Base-by-base conservation (phyloP, 2,797 vertebrate species). In the Peromyscus melanophrys region DNA sequence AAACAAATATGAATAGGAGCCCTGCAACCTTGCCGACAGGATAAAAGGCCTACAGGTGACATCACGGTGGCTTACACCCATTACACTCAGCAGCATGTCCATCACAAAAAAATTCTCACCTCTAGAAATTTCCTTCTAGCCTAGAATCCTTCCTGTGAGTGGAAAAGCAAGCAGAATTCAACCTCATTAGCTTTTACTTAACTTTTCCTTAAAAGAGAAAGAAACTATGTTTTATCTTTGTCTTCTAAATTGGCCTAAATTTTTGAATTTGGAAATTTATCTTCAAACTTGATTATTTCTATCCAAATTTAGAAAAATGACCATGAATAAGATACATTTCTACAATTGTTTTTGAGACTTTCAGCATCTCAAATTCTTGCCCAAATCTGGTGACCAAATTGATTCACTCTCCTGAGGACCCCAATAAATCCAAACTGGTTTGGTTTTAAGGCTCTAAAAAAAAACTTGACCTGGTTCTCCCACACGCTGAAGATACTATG, bases 261-360 rank as follows among this genome's bases (percentile, higher is more conserved):
- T 96, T 97, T 96, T 95, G 37, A n/a, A 94, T 78, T 96, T 95
- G 94, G 71, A 96, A 97, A 85, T 93, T 87, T 46, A 96, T 65
- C 52, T 94, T 76, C 89, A 1, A 52, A 94, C 76, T n/a, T 96
- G 43, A 88, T 82, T 82, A 92, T 92, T 46, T 92, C 83, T 89
- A 93, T 43, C 73, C 83, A 97, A 97, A 90, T 98, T 98, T 98
- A 97, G 95, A 98, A 97, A 93, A 85, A 97, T 78, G 97, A 96
- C 31, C 46, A 89, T 96, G 90, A 90, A 85, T 67, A 95, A 52
- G 52, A 40, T 69, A 88, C 3, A 86, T 92, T 93, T 97, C 86
- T 96, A 95, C 86, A 83, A 94, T 96, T 97, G 95, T 98, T 98
- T 98, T 71, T 80, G 94, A 97, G 92, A 96, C 95, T 97, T 97